phyloP scores from a whole-genome alignment of 2,797 vertebrate species.

The Salarias fasciatus region DNA sequence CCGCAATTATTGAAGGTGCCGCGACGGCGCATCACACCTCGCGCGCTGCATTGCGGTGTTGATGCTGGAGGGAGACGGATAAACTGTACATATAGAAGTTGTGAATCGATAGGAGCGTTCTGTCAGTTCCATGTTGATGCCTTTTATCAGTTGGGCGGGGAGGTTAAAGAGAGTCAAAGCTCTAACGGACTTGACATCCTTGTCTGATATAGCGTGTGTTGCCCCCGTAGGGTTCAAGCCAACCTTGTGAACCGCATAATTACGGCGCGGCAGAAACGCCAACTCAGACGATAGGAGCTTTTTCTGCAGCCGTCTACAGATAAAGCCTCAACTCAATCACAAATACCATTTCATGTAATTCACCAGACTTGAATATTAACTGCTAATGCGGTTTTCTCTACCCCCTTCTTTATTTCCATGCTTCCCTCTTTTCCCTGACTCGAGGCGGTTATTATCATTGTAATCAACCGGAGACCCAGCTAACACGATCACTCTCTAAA shows the following conservation, averaged over 20 bases:
- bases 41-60: constrained; percentile 73
- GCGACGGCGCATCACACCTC: constrained; percentile 68
- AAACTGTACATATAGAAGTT: constrained; percentile 46
- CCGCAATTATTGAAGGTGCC: constrained; percentile 74
- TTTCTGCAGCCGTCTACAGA: constrained; percentile 33
- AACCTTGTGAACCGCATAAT: constrained; percentile 39
- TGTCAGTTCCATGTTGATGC: constrained; percentile 31
- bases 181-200: constrained; percentile 37
- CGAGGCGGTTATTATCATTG: constrained; percentile 74
- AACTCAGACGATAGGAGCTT: constrained; percentile 16
- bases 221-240: constrained; percentile 14
- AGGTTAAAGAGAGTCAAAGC: constrained; percentile 31
- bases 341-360: constrained; percentile 65
- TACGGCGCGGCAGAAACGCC: constrained; percentile 21
- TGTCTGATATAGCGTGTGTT: constrained; percentile 35
- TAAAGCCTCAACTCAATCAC: constrained; percentile 55
- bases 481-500: constrained; percentile 78
- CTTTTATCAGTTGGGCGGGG: constrained; percentile 43
- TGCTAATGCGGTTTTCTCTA: constrained; percentile 61
- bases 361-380: constrained; percentile 69
- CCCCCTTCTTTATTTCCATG: constrained; percentile 10
- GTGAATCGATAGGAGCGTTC: constrained; percentile 48
- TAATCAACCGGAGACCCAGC: constrained; percentile 77
- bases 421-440: constrained; percentile 55
- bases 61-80: constrained; percentile 58